A percentile compares a stretch with the other conserved stretches of the same genome.
Conservation (phyloP, 1,140 invertebrate genomes). For the Drosophila saltans region DNA sequence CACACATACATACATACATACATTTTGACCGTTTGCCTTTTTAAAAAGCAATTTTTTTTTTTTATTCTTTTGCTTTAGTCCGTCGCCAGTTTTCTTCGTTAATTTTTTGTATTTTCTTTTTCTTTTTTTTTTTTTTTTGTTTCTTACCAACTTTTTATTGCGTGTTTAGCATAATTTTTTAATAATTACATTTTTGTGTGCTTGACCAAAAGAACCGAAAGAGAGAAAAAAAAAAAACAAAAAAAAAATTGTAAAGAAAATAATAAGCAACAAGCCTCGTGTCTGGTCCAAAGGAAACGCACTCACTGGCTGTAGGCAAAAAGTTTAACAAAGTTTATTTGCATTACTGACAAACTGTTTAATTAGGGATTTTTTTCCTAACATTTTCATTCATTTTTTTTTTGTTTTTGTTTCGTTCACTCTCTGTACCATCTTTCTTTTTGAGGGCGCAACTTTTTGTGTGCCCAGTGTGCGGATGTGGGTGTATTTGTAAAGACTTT, state of each 20-base stretch:
- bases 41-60: conserved; percentile 66
- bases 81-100: conserved; percentile 54
- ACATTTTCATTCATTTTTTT: conserved; percentile 42
- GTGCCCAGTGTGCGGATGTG: conserved; percentile 30
- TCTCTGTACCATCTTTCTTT: conserved; percentile 16
- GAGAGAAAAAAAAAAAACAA: conserved; percentile 25
- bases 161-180: conserved; percentile 82
- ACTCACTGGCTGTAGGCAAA: conserved; percentile 62
- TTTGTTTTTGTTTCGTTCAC: neutral
- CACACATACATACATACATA: conserved; percentile 42
- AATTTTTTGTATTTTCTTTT: conserved; percentile 44
- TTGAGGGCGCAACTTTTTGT: conserved; percentile 63
- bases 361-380: conserved; percentile 76
- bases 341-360: conserved; percentile 82
- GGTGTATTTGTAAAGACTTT: conserved; percentile 14
- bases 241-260: conserved; percentile 40
- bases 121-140: conserved; percentile 58
- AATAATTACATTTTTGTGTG: conserved; percentile 81
- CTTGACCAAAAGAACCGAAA: conserved; percentile 61
- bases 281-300: conserved; percentile 19
- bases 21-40: conserved; percentile 75
- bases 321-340: conserved; percentile 78
- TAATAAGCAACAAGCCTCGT: conserved; percentile 62
- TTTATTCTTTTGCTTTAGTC: conserved; percentile 20
- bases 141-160: conserved; percentile 78